Evolutionary conservation across 2,888 invertebrate genomes (phyloP), one percentile per base, ranked within the genome.

Genomic region (Troilus luridus): DNA sequence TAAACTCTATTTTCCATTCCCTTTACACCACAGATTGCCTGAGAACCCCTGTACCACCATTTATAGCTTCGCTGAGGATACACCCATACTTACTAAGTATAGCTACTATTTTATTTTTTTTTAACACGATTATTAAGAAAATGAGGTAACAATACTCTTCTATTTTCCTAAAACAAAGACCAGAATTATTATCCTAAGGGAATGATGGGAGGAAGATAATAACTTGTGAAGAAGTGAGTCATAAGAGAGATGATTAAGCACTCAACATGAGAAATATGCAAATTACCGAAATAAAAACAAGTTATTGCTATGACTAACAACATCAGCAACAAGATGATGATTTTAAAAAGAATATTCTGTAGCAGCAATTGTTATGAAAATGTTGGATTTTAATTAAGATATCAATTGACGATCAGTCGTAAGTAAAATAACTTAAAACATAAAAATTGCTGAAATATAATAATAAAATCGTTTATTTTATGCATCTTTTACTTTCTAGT

Each of bases 271-370:
- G 72, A 77, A 77, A 77, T 77, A 77, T 77, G 72, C 72, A 77
- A 77, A 77, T 77, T 77, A 77, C 41, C 72, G 8, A 77, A 77
- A 41, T 77, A 77, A 77, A 41, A 77, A 77, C 17, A 77, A 77
- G 72, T 41, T 8, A 17, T 41, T 77, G 12, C 72, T 8, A 27
- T 77, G 27, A 77, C 27, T 77, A 77, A 77, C 72, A 41, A 1
- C 41, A 19, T 41, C 72, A 41, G 17, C 27, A 77, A 41, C 27
- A 77, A 17, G 72, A 41, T 17, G 72, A 24, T 72, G 27, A 17
- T 77, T 17, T 67, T 41, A 12, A 17, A 17, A 27, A 67, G 17
- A 10, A 27, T 6, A 72, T 41, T 17, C 2, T 17, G 41, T 7
- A 12, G 9, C 41, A 27, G 41, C 19, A 24, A 72, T 5, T 2